Evolutionary conservation across 2,888 invertebrate genomes (phyloP), one percentile per base, ranked within the genome.

Genomic region (Hermaeophaga mercurialis): DNA sequence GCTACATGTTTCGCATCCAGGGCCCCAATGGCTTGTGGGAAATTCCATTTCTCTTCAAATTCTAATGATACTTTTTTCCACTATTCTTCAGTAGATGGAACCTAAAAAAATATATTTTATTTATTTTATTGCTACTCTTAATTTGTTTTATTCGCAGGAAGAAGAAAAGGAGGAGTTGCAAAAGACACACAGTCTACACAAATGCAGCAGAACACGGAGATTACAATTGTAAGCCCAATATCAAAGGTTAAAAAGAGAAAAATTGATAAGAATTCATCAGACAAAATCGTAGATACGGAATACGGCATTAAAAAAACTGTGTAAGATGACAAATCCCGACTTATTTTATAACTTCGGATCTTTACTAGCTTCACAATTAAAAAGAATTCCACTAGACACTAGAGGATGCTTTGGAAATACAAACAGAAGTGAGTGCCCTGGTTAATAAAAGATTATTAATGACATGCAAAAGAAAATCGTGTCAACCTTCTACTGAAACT

Each of bases 41-140:
- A 31, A 31, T 31, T 31, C 31, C 31, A 31, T n/a, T n/a, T 31
- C 31, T n/a, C 31, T n/a, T 31, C 31, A n/a, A 31, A 31, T n/a
- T 31, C 6, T n/a, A 7, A 7, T n/a, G 31, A 5, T 7, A 31
- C 11, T 7, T n/a, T 31, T 3, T 7, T 5, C 31, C 31, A 31
- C 31, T 31, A 5, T 31, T 31, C 31, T n/a, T 31, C 31, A 31
- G 7, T n/a, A 31, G 31, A 31, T 31, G 31, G 31, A n/a, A n/a
- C n/a, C n/a, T n/a, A n/a, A n/a, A n/a, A n/a, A n/a, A n/a, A n/a
- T n/a, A n/a, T n/a, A n/a, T n/a, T n/a, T n/a, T n/a, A n/a, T n/a
- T n/a, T n/a, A n/a, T n/a, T n/a, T n/a, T n/a, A n/a, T n/a, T n/a
- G n/a, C n/a, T n/a, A n/a, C n/a, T n/a, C n/a, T n/a, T n/a, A n/a